Evolutionary conservation across 2,888 invertebrate species (phyloP).

Genomic region (Dolichopus griseipennis): DNA sequence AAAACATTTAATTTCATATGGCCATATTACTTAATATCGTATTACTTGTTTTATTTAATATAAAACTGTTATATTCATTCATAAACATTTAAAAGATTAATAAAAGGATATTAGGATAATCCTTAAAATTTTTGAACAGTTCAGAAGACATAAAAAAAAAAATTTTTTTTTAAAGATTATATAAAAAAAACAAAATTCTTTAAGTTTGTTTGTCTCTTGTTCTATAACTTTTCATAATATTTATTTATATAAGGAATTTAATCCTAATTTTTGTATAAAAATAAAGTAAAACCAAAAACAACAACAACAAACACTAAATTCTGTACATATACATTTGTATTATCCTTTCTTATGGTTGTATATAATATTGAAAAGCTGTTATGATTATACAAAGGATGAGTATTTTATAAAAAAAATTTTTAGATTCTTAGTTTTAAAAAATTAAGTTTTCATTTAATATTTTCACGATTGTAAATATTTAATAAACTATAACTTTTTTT

Average conservation of each 20-base stretch:
- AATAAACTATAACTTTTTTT: too few species aligned
- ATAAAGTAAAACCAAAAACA: neutral
- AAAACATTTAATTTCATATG: too few species aligned
- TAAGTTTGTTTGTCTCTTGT: neutral
- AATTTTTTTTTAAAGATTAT: too few species aligned
- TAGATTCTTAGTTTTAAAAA: neutral
- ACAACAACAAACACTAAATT: neutral
- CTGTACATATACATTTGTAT: neutral
- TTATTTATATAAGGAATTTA: neutral
- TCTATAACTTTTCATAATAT: constrained; percentile 4
- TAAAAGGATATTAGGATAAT: too few species aligned
- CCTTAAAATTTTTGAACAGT: too few species aligned
- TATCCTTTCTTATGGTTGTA: neutral
- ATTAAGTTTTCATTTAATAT: neutral
- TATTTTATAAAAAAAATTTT: neutral
- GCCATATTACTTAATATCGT: too few species aligned
- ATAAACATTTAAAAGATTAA: too few species aligned
- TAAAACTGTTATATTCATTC: too few species aligned
- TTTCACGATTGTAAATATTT: neutral
- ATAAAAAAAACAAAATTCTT: too few species aligned
- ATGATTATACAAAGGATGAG: neutral
- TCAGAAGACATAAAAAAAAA: too few species aligned
- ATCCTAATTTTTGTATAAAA: neutral
- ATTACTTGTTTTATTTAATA: too few species aligned
- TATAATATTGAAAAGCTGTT: neutral